Percentiles rank a stretch among this genome's conserved stretches.
phyloP scores from a whole-genome alignment of 2,888 invertebrate species.

The Mantis religiosa region DNA sequence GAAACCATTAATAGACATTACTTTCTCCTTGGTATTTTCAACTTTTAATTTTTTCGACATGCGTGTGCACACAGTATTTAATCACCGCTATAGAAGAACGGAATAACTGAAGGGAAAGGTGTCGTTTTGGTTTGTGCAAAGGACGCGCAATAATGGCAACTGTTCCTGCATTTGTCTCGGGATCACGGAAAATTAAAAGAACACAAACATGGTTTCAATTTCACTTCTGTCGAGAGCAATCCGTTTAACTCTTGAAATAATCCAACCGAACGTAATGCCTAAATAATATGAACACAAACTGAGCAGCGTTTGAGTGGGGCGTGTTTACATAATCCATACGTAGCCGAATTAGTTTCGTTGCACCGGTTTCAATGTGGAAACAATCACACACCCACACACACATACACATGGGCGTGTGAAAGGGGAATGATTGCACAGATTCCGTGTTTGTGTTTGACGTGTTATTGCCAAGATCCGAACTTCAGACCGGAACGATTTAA shows the following conservation, averaged over 20 bases:
- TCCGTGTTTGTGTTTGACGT: constrained; percentile 1
- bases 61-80: too few relatives aligned
- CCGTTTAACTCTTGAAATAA: neutral
- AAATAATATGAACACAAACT: neutral
- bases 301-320: neutral
- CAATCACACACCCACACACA: neutral
- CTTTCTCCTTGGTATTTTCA: too few relatives aligned
- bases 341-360: neutral
- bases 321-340: neutral
- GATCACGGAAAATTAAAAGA: neutral
- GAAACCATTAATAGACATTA: too few relatives aligned
- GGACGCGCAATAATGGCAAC: neutral
- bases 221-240: neutral
- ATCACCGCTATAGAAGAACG: too few relatives aligned
- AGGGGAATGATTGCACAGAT: neutral
- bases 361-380: neutral
- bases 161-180: neutral
- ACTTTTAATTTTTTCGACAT: too few relatives aligned
- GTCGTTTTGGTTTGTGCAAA: neutral
- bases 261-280: neutral
- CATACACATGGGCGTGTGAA: neutral
- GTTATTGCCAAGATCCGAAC: constrained; percentile 4
- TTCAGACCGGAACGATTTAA: constrained; percentile 4
- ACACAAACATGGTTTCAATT: neutral
- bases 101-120: too few relatives aligned